phyloP scores from a whole-genome alignment of 1,140 invertebrate genomes.

The Diorhabda sublineata region DNA sequence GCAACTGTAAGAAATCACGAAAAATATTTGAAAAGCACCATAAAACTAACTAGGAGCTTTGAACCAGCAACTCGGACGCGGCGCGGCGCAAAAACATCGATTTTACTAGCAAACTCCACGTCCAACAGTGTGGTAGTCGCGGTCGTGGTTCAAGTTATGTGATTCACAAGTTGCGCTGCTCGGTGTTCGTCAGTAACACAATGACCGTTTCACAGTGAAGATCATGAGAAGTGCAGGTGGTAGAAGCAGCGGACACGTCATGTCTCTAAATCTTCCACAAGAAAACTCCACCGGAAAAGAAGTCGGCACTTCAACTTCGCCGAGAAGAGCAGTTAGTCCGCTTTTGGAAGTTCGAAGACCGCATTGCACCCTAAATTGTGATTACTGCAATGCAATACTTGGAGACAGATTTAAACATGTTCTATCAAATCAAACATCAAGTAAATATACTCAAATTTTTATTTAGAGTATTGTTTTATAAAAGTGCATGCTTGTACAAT shows the following conservation, averaged over 20 bases:
- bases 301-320: slow-evolving; percentile 49
- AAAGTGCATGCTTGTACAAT: too few species aligned
- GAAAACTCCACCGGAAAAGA: slow-evolving; percentile 39
- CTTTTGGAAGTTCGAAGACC: slow-evolving; percentile 63
- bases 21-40: slow-evolving; percentile 1
- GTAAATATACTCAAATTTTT: neutral
- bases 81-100: neutral
- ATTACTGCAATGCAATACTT: slow-evolving; percentile 61
- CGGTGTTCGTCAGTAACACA: neutral
- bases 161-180: slow-evolving; percentile 1
- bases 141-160: neutral
- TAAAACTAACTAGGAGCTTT: neutral
- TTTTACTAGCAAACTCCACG: neutral
- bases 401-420: slow-evolving; percentile 63
- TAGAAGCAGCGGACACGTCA: slow-evolving; percentile 32
- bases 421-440: neutral
- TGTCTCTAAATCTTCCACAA: slow-evolving; percentile 53
- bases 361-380: slow-evolving; percentile 69
- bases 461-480: too few species aligned
- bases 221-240: slow-evolving; percentile 8
- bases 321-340: slow-evolving; percentile 64
- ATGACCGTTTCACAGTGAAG: neutral
- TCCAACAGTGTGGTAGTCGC: neutral
- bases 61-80: neutral
- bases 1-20: neutral